Conservation (phyloP, 1,140 invertebrate genomes). For the Drosophila busckii region DNA sequence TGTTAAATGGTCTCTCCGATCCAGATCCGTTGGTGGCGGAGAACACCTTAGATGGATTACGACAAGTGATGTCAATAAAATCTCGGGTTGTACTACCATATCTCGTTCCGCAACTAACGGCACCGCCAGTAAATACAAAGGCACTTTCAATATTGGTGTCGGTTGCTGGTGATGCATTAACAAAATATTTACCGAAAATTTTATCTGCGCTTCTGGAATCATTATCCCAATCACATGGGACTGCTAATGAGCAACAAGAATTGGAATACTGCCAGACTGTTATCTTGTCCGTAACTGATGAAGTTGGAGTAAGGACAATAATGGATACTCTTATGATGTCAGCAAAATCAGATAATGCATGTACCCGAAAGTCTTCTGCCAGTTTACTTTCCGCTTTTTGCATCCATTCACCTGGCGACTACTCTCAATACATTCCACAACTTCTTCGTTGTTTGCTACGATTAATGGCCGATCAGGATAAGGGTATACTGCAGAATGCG, state of each 20-base stretch:
- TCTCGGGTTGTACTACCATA: constrained; percentile 96
- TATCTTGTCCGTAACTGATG: constrained; percentile 92
- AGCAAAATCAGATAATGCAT: constrained; percentile 83
- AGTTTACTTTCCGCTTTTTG: constrained; percentile 94
- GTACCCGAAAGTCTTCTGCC: constrained; percentile 88
- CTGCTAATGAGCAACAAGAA: constrained; percentile 86
- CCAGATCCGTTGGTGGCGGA: constrained; percentile 87
- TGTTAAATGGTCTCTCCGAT: constrained; percentile 91
- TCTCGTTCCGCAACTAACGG: constrained; percentile 95
- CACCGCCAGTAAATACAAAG: constrained; percentile 93
- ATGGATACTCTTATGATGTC: constrained; percentile 94
- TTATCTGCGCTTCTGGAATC: constrained; percentile 92
- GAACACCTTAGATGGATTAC: constrained; percentile 94
- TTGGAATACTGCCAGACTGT: constrained; percentile 96
- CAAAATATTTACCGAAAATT: constrained; percentile 93
- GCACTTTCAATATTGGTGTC: constrained; percentile 94
- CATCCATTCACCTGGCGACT: constrained; percentile 91
- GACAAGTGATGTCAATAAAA: constrained; percentile 98
- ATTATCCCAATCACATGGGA: constrained; percentile 85
- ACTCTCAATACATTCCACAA: constrained; percentile 91
- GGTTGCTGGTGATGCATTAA: constrained; percentile 96
- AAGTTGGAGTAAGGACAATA: constrained; percentile 91
- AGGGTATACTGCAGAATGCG: constrained; percentile 89
- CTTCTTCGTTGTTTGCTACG: constrained; percentile 92
- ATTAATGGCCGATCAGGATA: constrained; percentile 90